These are phyloP conservation scores for Rhea pennata DNA, from an alignment of 2,113 vertebrate species.

Conservation along the genomic window DNA sequence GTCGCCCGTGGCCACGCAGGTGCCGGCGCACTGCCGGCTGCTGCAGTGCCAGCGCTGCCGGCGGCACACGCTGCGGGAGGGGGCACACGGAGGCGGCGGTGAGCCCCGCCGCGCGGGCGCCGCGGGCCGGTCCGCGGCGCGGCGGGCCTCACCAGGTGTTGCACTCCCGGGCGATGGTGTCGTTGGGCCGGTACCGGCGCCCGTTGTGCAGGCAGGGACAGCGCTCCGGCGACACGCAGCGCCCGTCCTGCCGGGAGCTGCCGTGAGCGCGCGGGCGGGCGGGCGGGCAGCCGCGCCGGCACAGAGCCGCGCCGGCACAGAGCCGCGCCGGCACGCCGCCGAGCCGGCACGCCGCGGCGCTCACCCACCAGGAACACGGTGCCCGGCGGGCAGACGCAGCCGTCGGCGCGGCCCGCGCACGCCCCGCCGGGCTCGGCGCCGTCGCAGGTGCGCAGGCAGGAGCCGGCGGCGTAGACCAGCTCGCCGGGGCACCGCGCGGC, in stretches of 20 bases:
- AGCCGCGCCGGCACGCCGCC: too few species aligned
- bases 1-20: conserved; percentile 89
- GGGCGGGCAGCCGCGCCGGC: too few species aligned
- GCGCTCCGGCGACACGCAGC: conserved; percentile 81
- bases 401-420: conserved; percentile 76
- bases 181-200: conserved; percentile 82
- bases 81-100: neutral
- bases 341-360: too few species aligned
- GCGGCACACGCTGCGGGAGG: conserved; percentile 79
- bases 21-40: conserved; percentile 74
- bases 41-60: conserved; percentile 85
- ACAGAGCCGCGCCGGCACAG: too few species aligned
- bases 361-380: conserved; percentile 84
- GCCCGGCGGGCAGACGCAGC: conserved; percentile 87
- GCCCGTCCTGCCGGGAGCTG: conserved; percentile 74
- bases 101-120: too few species aligned
- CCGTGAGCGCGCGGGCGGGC: too few species aligned
- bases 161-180: conserved; percentile 89
- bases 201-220: conserved; percentile 91
- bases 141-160: conserved; percentile 90
- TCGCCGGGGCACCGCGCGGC: conserved; percentile 78
- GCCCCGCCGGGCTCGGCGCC: conserved; percentile 47
- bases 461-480: conserved; percentile 78
- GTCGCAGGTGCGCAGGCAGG: conserved; percentile 88
- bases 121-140: too few species aligned